Percentiles rank a stretch among this genome's conserved stretches.
phyloP scores from a whole-genome alignment of 1,140 invertebrate genomes.

The Apocrypta bakeri region DNA sequence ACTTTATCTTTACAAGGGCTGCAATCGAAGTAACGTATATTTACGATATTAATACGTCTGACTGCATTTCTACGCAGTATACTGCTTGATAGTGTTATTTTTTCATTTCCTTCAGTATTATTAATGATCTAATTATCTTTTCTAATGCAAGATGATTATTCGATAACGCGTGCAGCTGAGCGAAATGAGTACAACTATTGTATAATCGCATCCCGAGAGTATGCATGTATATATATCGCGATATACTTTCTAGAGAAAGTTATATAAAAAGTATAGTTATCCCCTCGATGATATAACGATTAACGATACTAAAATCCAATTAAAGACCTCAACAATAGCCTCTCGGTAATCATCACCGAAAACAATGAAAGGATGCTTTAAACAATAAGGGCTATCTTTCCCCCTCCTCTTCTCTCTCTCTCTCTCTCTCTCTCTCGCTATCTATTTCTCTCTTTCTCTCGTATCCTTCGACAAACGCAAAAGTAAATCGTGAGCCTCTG shows the following conservation, averaged over 20 bases:
- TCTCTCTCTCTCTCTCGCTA: no score
- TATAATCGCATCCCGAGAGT: neutral
- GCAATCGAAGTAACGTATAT: neutral
- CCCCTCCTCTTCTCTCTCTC: no score
- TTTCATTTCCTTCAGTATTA: neutral
- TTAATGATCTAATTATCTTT: neutral
- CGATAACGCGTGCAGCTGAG: neutral
- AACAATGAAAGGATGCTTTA: neutral
- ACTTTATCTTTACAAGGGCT: neutral
- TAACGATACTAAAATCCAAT: neutral
- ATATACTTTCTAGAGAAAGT: neutral
- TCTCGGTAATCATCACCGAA: neutral
- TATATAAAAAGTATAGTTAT: neutral
- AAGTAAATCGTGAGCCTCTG: neutral
- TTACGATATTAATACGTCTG: no score
- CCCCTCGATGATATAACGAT: neutral
- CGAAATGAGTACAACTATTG: neutral
- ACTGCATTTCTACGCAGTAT: no score
- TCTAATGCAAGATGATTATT: neutral
- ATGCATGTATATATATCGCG: neutral
- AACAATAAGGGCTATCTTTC: no score
- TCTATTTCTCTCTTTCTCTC: no score
- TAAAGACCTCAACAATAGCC: neutral
- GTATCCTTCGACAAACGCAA: neutral
- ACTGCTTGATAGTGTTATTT: no score